Evolutionary conservation across 2,113 vertebrate species (phyloP), one percentile per base, ranked within the genome.

Genomic region (Cervus canadensis): DNA sequence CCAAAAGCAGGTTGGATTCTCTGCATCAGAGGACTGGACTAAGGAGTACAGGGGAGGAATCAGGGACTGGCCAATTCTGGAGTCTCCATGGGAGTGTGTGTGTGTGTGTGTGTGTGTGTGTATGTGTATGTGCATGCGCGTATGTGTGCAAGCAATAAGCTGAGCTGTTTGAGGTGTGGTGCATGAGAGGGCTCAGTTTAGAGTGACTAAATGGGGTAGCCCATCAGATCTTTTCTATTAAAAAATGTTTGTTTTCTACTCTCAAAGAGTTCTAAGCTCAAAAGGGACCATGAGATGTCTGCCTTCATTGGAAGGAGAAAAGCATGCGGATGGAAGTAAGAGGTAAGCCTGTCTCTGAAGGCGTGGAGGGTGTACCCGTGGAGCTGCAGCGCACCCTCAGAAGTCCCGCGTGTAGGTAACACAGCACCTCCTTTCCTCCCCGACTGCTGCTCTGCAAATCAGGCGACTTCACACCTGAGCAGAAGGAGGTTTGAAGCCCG

Each of bases 341-440:
- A 83, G 56, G 71, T 17, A 17, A 76, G 8, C 16, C 8, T 67
- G 2, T 76, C 2, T 48, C 62, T 87, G 36, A 83, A 52, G 33
- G 48, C 36, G 1, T 3, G n/a, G 48, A 64, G 33, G 28, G 4
- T 1, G 0, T 17, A 26, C 15, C 23, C 3, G 3, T 3, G 43
- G 52, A 54, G 17, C 9, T 56, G n/a, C 50, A 28, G 7, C 25
- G 17, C 50, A 64, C 25, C 50, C 52, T 74, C 45, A 59, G 40
- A 54, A 52, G 19, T 7, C 67, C 62, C 90, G 1, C 3, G 0
- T 71, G 5, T 30, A n/a, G 25, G 56, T 26, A 2, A 59, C 30
- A 11, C 7, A 17, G 25, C 60, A 7, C 25, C 17, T 50, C 21
- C 33, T 56, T 45, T 40, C 25, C 56, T 59, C 59, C n/a, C 13